Evolutionary conservation across 2,888 invertebrate species (phyloP).

Genomic region (Amphipoea lucens): DNA sequence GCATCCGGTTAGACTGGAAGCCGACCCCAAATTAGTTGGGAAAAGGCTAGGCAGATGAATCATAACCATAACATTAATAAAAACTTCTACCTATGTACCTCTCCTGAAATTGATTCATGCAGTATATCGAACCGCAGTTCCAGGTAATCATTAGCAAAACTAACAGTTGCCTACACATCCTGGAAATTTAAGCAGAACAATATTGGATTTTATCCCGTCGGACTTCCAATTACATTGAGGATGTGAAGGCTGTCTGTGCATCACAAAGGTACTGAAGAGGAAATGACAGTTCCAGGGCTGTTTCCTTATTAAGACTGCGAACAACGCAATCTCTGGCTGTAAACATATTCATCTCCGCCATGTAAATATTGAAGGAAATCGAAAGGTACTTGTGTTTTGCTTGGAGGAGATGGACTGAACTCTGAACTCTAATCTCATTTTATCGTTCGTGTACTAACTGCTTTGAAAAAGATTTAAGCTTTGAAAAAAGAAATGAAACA

Average conservation of each 20-base stretch:
- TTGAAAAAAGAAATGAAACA: background rate
- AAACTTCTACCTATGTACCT: background rate
- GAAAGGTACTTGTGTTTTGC: conserved; percentile 25
- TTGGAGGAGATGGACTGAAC: conserved; percentile 9
- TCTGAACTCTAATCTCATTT: background rate
- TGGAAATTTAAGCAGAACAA: conserved; percentile 29
- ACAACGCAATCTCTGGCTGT: conserved; percentile 37
- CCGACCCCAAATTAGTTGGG: no score
- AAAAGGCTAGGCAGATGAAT: background rate
- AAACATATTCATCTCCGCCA: conserved; percentile 50
- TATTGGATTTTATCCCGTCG: conserved; percentile 30
- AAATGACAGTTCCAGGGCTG: conserved; percentile 52
- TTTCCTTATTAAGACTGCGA: conserved; percentile 57
- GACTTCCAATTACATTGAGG: conserved; percentile 40
- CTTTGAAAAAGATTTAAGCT: background rate
- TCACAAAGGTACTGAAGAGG: conserved; percentile 48
- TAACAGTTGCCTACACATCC: background rate
- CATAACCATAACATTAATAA: background rate
- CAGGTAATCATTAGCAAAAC: background rate
- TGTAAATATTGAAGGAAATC: conserved; percentile 40
- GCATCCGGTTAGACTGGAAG: no score
- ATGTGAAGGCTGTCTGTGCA: conserved; percentile 32
- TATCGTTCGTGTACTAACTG: background rate
- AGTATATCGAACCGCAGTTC: background rate
- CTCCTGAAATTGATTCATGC: background rate